Evolutionary conservation across 2,888 invertebrate genomes (phyloP).

Genomic region (Aelia acuminata): DNA sequence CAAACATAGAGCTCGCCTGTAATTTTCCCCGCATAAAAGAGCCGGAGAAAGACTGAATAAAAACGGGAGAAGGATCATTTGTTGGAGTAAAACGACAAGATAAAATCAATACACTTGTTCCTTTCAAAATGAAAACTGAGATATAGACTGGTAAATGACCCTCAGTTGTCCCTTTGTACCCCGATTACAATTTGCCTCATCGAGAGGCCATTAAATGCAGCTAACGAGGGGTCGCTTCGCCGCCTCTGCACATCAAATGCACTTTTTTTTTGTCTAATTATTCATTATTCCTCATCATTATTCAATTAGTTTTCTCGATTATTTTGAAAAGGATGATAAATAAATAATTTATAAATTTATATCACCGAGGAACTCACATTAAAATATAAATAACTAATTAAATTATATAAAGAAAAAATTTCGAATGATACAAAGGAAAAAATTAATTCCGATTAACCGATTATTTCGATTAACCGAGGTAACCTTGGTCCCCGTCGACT

Average conservation of each 20-base stretch:
- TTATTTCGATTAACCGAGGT: no score
- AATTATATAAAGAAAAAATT: no score
- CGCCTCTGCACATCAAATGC: not conserved
- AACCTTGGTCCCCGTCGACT: no score
- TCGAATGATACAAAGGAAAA: no score
- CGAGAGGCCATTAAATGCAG: not conserved
- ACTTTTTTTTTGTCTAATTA: not conserved
- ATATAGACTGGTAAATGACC: conserved; percentile 6
- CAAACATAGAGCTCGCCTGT: not conserved
- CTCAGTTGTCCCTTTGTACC: not conserved
- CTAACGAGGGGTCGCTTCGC: not conserved
- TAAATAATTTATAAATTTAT: no score
- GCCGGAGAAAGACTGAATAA: not conserved
- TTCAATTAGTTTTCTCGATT: not conserved
- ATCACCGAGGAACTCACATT: no score
- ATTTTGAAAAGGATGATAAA: not conserved
- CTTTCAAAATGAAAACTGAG: conserved; percentile 32
- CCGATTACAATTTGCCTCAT: conserved; percentile 4
- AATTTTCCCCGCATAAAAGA: not conserved
- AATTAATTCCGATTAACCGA: no score
- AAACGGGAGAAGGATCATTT: not conserved
- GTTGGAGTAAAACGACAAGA: conserved; percentile 19
- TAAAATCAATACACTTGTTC: conserved; percentile 32
- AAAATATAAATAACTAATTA: no score
- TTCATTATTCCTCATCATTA: conserved; percentile 12